Percentiles rank a stretch among this genome's conserved stretches.
Conservation (phyloP, 2,113 vertebrate species). For the zebrafish (Danio rerio) region GRCz12tu NC_133200.1:35740501-35741000, state of each 20-base stretch:
- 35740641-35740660: constrained; percentile 17
- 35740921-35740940: too few relatives aligned
- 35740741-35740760: background rate
- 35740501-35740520: constrained; percentile 30
- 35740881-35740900: too few relatives aligned
- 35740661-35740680: constrained; percentile 50
- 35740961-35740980: too few relatives aligned
- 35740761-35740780: background rate
- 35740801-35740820: too few relatives aligned
- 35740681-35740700: constrained; percentile 17
- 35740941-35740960: too few relatives aligned
- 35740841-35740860: too few relatives aligned
- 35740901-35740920: too few relatives aligned
- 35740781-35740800: too few relatives aligned
- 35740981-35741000: too few relatives aligned
- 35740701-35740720: constrained; percentile 26
- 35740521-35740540: background rate
- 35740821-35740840: too few relatives aligned
- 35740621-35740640: constrained; percentile 40
- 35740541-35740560: constrained; percentile 10
- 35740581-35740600: constrained; percentile 12
- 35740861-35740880: too few relatives aligned
- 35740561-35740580: background rate
- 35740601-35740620: constrained; percentile 33
- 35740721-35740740: constrained; percentile 32